Conservation (phyloP, 1,140 invertebrate species). For the Saccostrea cuccullata region DNA sequence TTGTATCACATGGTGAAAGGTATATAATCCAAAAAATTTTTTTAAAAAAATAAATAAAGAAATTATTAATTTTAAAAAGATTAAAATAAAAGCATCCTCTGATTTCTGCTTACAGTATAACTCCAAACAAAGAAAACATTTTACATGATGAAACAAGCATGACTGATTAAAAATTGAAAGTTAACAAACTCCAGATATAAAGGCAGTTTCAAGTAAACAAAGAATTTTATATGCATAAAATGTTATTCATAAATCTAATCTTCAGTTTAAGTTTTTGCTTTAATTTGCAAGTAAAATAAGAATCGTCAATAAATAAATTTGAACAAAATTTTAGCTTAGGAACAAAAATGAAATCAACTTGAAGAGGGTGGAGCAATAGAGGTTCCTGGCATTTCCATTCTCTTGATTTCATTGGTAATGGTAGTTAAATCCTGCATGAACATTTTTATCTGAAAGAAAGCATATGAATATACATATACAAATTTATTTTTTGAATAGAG, state of each 20-base stretch:
- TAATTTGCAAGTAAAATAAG: not conserved
- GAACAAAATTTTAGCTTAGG: not conserved
- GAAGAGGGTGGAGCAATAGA: constrained; percentile 73
- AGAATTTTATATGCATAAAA: no score
- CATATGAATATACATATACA: constrained; percentile 4
- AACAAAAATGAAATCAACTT: constrained; percentile 57
- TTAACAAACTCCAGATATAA: not conserved
- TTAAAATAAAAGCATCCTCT: not conserved
- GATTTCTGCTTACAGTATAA: not conserved
- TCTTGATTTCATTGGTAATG: constrained; percentile 75
- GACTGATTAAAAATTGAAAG: not conserved
- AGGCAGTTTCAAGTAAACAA: no score
- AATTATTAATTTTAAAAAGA: no score
- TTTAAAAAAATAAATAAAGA: no score
- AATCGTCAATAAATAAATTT: not conserved
- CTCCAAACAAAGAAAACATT: not conserved
- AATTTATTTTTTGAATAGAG: not conserved
- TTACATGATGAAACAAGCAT: not conserved
- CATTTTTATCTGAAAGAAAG: constrained; percentile 73
- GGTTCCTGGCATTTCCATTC: constrained; percentile 71
- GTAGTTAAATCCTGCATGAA: constrained; percentile 76
- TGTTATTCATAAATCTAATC: not conserved
- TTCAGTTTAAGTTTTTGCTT: not conserved
- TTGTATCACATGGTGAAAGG: not conserved
- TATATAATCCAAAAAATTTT: not conserved